Percentiles rank a stretch among this genome's conserved stretches.
Conservation (phyloP, 1,140 invertebrate species). For the Bombus balteatus region DNA sequence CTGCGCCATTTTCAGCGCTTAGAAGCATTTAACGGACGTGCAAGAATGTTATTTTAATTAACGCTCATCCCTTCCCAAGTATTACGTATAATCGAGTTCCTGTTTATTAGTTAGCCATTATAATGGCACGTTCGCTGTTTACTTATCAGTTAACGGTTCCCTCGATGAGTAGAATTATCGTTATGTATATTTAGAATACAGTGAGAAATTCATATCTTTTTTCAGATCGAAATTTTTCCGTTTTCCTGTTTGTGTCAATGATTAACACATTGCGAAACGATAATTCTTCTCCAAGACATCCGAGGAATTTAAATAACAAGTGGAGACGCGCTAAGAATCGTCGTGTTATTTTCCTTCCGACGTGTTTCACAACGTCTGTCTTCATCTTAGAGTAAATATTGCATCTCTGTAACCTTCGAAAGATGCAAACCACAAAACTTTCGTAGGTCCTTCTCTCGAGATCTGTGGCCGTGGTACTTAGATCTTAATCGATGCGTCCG, state of each 20-base stretch:
- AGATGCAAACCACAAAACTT: conserved; percentile 9
- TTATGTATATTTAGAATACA: neutral
- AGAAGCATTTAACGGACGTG: conserved; percentile 29
- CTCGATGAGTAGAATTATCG: neutral
- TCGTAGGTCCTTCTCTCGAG: neutral
- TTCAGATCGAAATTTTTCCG: neutral
- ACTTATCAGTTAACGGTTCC: neutral
- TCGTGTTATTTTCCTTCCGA: conserved; percentile 26
- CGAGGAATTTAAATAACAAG: neutral
- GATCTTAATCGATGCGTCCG: neutral
- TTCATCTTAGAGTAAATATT: conserved; percentile 19
- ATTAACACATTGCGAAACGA: neutral
- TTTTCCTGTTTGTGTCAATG: too few relatives aligned
- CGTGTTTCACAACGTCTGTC: conserved; percentile 8
- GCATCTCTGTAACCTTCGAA: conserved; percentile 14
- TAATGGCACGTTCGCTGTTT: neutral
- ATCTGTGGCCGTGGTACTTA: neutral
- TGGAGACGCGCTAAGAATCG: neutral
- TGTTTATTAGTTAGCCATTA: conserved; percentile 37
- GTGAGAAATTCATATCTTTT: neutral
- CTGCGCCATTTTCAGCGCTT: conserved; percentile 30
- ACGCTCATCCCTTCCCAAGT: neutral
- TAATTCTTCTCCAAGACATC: neutral
- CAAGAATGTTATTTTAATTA: conserved; percentile 40
- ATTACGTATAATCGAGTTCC: conserved; percentile 15